A percentile compares a stretch with the other conserved stretches of the same genome.
These are phyloP conservation scores for Hippoglossus stenolepis DNA, from an alignment of 2,113 vertebrate species.

Conservation along the genomic window DNA sequence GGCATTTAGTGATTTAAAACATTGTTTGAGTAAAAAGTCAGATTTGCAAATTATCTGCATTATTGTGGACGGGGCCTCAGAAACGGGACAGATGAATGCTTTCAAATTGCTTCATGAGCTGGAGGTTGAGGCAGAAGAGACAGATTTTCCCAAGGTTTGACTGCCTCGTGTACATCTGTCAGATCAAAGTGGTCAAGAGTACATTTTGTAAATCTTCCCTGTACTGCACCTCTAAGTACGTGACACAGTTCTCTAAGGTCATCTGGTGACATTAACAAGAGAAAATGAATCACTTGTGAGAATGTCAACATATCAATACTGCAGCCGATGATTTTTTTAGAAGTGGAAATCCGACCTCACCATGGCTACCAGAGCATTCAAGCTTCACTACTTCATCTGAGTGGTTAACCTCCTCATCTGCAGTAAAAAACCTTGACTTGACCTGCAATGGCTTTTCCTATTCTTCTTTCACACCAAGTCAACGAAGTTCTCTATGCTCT, in stretches of 20 bases:
- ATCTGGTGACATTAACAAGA: neutral
- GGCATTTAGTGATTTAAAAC: too few relatives aligned
- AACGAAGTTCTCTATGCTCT: neutral
- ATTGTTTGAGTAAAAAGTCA: too few relatives aligned
- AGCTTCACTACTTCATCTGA: neutral
- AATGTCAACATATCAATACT: neutral
- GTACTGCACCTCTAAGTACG: too few relatives aligned
- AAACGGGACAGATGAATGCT: too few relatives aligned
- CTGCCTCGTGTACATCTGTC: too few relatives aligned
- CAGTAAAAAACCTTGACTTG: neutral
- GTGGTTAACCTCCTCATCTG: neutral
- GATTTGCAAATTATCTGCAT: too few relatives aligned
- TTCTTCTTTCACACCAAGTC: slow-evolving; percentile 10
- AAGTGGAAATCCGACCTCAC: neutral
- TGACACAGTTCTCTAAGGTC: neutral
- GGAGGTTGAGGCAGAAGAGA: too few relatives aligned
- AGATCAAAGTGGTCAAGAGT: too few relatives aligned
- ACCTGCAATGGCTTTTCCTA: neutral
- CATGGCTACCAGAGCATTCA: neutral
- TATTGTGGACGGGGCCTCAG: too few relatives aligned
- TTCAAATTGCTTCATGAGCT: too few relatives aligned
- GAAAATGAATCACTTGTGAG: neutral
- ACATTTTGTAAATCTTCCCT: too few relatives aligned
- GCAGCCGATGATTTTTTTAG: neutral
- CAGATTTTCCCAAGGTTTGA: too few relatives aligned